These are phyloP conservation scores for Gadus chalcogrammus DNA, from an alignment of 2,113 vertebrate species.

Conservation along the genomic window DNA sequence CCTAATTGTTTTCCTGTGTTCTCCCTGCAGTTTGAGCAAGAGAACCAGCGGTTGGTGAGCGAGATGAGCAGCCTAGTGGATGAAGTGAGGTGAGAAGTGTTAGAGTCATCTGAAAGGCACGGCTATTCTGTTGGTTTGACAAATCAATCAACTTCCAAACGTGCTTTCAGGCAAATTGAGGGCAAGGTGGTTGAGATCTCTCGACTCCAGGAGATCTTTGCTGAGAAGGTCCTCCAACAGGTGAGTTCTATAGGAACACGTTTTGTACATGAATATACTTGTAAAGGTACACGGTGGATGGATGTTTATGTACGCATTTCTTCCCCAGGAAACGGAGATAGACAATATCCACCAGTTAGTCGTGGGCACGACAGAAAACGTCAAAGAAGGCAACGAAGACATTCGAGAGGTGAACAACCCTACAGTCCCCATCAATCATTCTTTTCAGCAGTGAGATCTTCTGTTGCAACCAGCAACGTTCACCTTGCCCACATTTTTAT, in stretches of 20 bases:
- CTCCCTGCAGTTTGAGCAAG: slow-evolving; percentile 88
- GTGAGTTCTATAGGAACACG: slow-evolving; percentile 58
- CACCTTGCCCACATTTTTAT: too few relatives aligned
- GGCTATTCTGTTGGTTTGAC: background rate
- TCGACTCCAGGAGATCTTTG: slow-evolving; percentile 95
- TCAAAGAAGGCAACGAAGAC: slow-evolving; percentile 98
- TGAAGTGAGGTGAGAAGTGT: slow-evolving; percentile 85
- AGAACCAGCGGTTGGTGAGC: slow-evolving; percentile 90
- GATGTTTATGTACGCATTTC: background rate
- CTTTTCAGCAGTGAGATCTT: slow-evolving; percentile 1
- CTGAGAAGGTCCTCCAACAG: slow-evolving; percentile 96
- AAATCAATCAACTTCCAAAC: slow-evolving; percentile 2
- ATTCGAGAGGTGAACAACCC: slow-evolving; percentile 84
- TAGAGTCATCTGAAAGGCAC: background rate
- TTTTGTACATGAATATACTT: background rate
- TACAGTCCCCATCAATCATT: background rate
- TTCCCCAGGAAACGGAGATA: slow-evolving; percentile 86
- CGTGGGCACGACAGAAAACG: slow-evolving; percentile 94
- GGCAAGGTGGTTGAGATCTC: slow-evolving; percentile 98
- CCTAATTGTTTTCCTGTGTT: slow-evolving; percentile 8
- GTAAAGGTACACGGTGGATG: background rate
- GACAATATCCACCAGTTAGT: slow-evolving; percentile 93
- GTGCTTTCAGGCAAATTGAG: slow-evolving; percentile 87
- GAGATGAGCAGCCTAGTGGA: slow-evolving; percentile 96
- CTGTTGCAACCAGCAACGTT: too few relatives aligned